These are phyloP conservation scores for Scylla paramamosain DNA, from an alignment of 1,140 invertebrate genomes.

Conservation along the genomic window DNA sequence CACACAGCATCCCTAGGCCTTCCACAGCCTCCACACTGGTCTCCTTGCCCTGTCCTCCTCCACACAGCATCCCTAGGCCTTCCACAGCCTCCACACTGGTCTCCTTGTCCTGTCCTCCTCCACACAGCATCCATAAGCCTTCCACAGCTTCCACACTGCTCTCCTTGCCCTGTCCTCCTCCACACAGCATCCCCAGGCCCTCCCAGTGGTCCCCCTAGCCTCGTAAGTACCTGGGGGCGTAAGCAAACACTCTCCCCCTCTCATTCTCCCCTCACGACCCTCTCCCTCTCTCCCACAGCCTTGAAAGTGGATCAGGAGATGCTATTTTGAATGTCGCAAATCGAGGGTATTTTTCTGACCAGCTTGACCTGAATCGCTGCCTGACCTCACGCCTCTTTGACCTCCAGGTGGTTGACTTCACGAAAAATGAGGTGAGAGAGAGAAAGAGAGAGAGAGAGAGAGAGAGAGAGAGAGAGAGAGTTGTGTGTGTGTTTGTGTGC, in stretches of 20 bases:
- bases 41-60: too few species aligned
- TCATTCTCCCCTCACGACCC: background rate
- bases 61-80: too few species aligned
- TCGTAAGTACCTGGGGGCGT: too few species aligned
- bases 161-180: too few species aligned
- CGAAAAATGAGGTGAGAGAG: background rate
- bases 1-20: too few species aligned
- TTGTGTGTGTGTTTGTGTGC: background rate
- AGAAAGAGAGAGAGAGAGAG: background rate
- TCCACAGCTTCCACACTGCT: too few species aligned
- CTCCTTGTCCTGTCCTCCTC: too few species aligned
- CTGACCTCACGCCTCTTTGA: background rate
- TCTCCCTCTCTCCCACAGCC: conserved; percentile 24
- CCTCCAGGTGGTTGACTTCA: conserved; percentile 19
- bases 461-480: background rate
- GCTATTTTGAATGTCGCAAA: background rate
- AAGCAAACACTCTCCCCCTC: background rate
- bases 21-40: too few species aligned
- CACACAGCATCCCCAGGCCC: too few species aligned
- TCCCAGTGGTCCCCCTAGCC: too few species aligned
- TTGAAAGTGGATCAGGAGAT: background rate
- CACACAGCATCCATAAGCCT: too few species aligned
- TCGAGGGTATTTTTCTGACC: conserved; percentile 13
- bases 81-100: too few species aligned
- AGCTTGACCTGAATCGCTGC: conserved; percentile 1